Evolutionary conservation across 2,888 invertebrate species (phyloP).

Genomic region (Salpingus planirostris): DNA sequence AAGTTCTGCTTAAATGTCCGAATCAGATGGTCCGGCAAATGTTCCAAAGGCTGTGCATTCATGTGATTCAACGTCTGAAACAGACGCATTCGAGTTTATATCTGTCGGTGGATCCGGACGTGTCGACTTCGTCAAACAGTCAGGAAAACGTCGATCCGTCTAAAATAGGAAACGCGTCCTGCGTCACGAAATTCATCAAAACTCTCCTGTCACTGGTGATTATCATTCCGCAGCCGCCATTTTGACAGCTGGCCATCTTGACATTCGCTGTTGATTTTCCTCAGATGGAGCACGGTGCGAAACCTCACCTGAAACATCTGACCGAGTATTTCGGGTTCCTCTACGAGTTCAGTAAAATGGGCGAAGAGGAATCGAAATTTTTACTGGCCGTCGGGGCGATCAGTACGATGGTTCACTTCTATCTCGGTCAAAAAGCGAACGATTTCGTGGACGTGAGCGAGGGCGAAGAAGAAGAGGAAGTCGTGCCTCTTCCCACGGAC

Average conservation of each 20-base stretch:
- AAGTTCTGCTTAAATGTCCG: conserved; percentile 85
- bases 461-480: conserved; percentile 62
- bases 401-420: conserved; percentile 84
- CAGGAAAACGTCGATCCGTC: conserved; percentile 45
- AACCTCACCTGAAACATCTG: conserved; percentile 76
- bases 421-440: conserved; percentile 73
- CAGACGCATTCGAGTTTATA: conserved; percentile 53
- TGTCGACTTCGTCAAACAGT: conserved; percentile 39
- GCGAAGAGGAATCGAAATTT: conserved; percentile 86
- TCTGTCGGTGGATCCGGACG: conserved; percentile 49
- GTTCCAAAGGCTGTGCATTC: conserved; percentile 91
- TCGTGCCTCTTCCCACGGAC: conserved; percentile 54
- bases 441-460: conserved; percentile 66
- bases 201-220: conserved; percentile 74
- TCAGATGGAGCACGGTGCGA: conserved; percentile 75
- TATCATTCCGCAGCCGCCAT: conserved; percentile 15
- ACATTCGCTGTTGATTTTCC: too few species aligned
- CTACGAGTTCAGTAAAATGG: conserved; percentile 92
- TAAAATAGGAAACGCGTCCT: conserved; percentile 66
- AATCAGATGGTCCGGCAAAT: conserved; percentile 96
- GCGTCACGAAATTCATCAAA: conserved; percentile 87
- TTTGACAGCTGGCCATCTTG: neutral
- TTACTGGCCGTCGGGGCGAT: conserved; percentile 80
- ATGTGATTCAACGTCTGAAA: conserved; percentile 83
- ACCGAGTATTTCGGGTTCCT: conserved; percentile 89